A percentile compares a stretch with the other conserved stretches of the same genome.
phyloP scores from a whole-genome alignment of 2,888 invertebrate genomes.

The Drosophila anomalata region DNA sequence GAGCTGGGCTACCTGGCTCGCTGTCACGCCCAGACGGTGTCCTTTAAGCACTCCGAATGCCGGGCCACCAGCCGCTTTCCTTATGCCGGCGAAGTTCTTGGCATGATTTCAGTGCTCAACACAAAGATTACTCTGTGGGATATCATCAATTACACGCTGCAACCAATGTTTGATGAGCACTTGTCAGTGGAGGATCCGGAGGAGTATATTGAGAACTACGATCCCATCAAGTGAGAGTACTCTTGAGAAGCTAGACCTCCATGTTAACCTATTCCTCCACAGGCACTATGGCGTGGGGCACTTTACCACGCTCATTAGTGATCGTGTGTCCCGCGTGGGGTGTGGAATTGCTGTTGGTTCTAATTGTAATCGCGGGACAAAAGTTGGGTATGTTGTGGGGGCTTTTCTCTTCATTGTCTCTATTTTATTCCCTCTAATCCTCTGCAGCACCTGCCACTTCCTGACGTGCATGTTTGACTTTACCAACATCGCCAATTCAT shows the following conservation, averaged over 20 bases:
- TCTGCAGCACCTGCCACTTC: constrained; percentile 51
- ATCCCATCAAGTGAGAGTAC: constrained; percentile 36
- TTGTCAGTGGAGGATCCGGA: constrained; percentile 10
- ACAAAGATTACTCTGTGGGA: background rate
- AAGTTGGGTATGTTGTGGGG: background rate
- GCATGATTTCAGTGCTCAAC: constrained; percentile 2
- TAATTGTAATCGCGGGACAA: constrained; percentile 20
- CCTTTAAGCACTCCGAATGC: constrained; percentile 51
- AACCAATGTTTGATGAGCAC: constrained; percentile 46
- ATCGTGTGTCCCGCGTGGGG: constrained; percentile 66
- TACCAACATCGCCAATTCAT: constrained; percentile 28
- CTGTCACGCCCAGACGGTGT: constrained; percentile 47
- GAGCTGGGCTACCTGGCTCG: constrained; percentile 61
- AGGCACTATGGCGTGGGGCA: constrained; percentile 34
- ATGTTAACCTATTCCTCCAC: background rate
- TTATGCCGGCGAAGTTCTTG: constrained; percentile 44
- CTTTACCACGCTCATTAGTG: constrained; percentile 47
- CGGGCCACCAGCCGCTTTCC: constrained; percentile 53
- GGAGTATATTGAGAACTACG: background rate
- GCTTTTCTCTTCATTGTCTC: background rate
- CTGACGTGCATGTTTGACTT: constrained; percentile 65
- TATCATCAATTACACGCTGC: constrained; percentile 20
- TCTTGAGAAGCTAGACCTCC: background rate
- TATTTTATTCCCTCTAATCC: background rate
- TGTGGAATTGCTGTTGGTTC: constrained; percentile 45